Evolutionary conservation across 2,888 invertebrate genomes (phyloP).

Genomic region (Heliconius sara): DNA sequence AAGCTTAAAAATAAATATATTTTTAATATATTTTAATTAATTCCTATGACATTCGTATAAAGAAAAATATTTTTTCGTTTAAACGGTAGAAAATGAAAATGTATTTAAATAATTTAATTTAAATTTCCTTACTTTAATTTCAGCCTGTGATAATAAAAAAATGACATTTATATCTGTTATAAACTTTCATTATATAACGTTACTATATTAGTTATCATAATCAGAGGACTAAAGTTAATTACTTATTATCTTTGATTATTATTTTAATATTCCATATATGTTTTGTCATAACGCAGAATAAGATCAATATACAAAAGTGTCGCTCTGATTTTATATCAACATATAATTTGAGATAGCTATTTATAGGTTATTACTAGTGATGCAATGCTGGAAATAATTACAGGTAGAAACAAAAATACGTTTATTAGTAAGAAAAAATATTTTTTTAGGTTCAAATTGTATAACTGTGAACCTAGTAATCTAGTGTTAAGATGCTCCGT

Average conservation of each 20-base stretch:
- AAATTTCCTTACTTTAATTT: no score
- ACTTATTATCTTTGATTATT: neutral
- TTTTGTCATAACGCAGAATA: neutral
- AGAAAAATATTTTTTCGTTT: no score
- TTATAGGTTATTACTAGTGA: no score
- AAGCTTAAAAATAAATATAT: no score
- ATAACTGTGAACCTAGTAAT: neutral
- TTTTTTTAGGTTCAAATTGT: no score
- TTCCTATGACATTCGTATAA: no score
- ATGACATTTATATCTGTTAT: no score
- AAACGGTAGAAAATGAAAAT: neutral
- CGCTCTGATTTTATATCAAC: neutral
- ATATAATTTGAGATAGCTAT: neutral
- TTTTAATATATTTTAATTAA: no score
- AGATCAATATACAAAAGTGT: neutral
- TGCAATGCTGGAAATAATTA: no score
- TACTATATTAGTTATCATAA: neutral
- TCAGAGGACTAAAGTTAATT: neutral
- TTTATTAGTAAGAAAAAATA: no score
- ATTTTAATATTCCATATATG: neutral
- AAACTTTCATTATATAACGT: neutral
- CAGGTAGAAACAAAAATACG: no score
- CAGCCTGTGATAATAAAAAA: no score
- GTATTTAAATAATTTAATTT: neutral
- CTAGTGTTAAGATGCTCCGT: neutral